phyloP scores from a whole-genome alignment of 2,888 invertebrate species.

The Nemotelus nigrinus region DNA sequence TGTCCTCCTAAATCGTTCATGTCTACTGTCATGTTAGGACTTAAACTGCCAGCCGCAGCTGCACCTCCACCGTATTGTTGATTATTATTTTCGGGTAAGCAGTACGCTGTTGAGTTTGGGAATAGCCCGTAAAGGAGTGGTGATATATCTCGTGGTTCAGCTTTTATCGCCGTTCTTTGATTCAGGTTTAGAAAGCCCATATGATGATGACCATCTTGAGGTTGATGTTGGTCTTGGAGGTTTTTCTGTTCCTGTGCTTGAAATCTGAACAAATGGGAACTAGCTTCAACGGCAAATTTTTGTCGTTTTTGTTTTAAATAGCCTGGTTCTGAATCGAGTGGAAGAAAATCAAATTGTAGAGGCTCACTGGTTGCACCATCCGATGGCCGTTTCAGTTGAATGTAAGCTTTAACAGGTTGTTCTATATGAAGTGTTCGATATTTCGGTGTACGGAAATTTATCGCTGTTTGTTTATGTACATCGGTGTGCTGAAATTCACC shows the following conservation, averaged over 20 bases:
- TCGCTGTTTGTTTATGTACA: conserved; percentile 88
- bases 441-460: conserved; percentile 82
- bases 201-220: conserved; percentile 60
- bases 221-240: conserved; percentile 56
- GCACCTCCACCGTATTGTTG: conserved; percentile 46
- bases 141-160: conserved; percentile 63
- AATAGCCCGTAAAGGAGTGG: conserved; percentile 61
- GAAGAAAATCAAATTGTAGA: conserved; percentile 85
- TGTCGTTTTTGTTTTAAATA: conserved; percentile 67
- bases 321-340: conserved; percentile 75
- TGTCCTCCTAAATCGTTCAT: conserved; percentile 35
- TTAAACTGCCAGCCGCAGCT: conserved; percentile 43
- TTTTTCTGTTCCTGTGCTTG: conserved; percentile 55
- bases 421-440: conserved; percentile 77
- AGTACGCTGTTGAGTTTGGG: conserved; percentile 54
- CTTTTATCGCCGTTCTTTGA: conserved; percentile 61
- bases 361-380: conserved; percentile 87
- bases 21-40: conserved; percentile 48
- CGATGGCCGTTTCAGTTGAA: conserved; percentile 85
- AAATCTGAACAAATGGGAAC: conserved; percentile 61
- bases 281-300: conserved; percentile 63
- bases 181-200: conserved; percentile 59
- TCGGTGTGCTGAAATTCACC: conserved; percentile 87
- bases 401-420: conserved; percentile 76
- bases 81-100: conserved; percentile 56